Percentiles rank a stretch among this genome's conserved stretches.
Evolutionary conservation across 2,888 invertebrate genomes (phyloP).

Genomic region (Endomychus coccineus): DNA sequence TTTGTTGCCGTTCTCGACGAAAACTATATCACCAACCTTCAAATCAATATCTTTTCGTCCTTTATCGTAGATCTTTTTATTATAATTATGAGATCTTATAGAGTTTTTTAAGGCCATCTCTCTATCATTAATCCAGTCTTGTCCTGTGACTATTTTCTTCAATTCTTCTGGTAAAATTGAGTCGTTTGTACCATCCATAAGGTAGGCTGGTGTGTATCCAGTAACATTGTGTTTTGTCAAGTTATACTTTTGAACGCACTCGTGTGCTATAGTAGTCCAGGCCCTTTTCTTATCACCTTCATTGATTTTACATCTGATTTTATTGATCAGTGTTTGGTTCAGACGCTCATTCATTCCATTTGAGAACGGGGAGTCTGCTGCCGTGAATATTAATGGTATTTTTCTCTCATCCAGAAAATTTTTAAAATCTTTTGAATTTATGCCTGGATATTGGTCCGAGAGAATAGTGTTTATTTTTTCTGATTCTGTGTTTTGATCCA

Average conservation of each 20-base stretch:
- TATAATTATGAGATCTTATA: constrained; percentile 20
- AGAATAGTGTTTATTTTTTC: too few species aligned
- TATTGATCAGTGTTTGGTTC: constrained; percentile 12
- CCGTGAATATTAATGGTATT: constrained; percentile 1
- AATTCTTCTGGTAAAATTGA: constrained; percentile 19
- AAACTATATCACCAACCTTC: constrained; percentile 22
- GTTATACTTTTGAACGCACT: constrained; percentile 28
- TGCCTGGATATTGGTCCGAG: too few species aligned
- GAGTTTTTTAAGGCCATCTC: constrained; percentile 18
- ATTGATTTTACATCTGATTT: constrained; percentile 22
- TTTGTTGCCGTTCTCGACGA: constrained; percentile 21
- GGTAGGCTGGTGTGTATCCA: constrained; percentile 19
- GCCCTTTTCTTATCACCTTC: constrained; percentile 16
- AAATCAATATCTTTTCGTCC: constrained; percentile 18
- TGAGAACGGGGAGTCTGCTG: constrained; percentile 2
- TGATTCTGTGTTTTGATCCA: too few species aligned
- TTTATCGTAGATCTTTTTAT: constrained; percentile 19
- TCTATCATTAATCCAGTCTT: constrained; percentile 4
- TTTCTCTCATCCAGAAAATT: constrained; percentile 1
- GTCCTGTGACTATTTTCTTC: constrained; percentile 12
- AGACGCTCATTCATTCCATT: constrained; percentile 4
- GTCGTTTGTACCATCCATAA: constrained; percentile 18
- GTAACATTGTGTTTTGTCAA: constrained; percentile 27
- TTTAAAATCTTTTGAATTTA: background rate
- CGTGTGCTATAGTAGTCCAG: constrained; percentile 22